Evolutionary conservation across 2,888 invertebrate species (phyloP), one percentile per base, ranked within the genome.

Genomic region (Diploptera punctata): DNA sequence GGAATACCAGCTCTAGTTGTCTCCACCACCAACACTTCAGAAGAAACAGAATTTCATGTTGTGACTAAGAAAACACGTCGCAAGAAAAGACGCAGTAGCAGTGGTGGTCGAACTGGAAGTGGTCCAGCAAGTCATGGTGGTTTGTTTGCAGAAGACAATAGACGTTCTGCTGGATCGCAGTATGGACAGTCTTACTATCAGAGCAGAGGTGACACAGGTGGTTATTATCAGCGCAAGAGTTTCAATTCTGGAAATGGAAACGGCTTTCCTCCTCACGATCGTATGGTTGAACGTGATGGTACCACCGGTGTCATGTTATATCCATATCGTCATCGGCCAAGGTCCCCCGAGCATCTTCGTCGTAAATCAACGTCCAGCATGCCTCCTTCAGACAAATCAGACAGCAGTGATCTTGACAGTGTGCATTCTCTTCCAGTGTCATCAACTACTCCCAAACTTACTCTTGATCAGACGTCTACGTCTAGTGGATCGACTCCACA

Each of bases 341-440:
- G 74, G 2, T 75, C 75, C 18, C 73, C 73, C 21, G 73, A 75
- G 1, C 83, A 84, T 65, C 79, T 81, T 18, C 84, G 89, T 77
- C 86, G 90, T 78, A 91, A 89, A 83, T 91, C 90, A n/a, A 91
- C 93, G 24, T 89, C 90, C 75, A 91, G 91, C 68, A 89, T 91
- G 84, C 94, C 94, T 70, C 93, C 93, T 75, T 91, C 91, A 78
- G 94, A 94, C 80, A 93, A 93, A 83, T 92, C 92, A 75, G 93
- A 94, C 78, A 93, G 92, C 80, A 82, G 82, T 68, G 93, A 93
- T 83, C 87, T 91, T 79, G 95, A 95, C 81, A 94, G 94, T 18
- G 93, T 94, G 77, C 93, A 94, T 84, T 94, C 94, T 77, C 85
- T 94, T 79, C 94, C 94, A 29, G 89, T 91, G 61, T 83, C 84